Evolutionary conservation across 1,140 invertebrate genomes (phyloP).

Genomic region (Conus ventricosus): DNA sequence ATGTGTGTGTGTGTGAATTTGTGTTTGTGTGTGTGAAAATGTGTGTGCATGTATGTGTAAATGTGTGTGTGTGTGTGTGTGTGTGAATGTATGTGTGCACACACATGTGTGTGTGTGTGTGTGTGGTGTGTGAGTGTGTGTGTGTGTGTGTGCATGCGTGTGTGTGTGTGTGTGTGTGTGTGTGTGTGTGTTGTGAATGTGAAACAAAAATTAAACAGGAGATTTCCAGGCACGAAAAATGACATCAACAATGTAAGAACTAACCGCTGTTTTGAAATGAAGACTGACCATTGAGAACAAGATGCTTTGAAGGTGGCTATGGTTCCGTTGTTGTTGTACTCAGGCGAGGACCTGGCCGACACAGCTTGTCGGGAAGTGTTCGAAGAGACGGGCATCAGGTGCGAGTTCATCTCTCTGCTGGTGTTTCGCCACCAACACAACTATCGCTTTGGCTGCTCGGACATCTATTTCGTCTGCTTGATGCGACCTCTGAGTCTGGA

Average conservation of each 20-base stretch:
- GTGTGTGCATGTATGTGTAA: too few relatives aligned
- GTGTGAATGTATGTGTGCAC: background rate
- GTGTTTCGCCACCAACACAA: conserved; percentile 83
- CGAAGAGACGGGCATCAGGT: conserved; percentile 90
- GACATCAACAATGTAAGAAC: background rate
- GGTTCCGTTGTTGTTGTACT: background rate
- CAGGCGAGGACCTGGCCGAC: conserved; percentile 86
- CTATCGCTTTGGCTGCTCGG: conserved; percentile 86
- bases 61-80: background rate
- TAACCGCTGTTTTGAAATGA: background rate
- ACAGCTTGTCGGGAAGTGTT: conserved; percentile 89
- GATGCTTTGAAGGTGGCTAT: background rate
- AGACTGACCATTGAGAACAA: background rate
- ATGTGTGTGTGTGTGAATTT: too few relatives aligned
- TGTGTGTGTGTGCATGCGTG: too few relatives aligned
- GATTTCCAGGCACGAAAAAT: too few relatives aligned
- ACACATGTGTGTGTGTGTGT: too few relatives aligned
- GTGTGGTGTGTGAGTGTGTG: too few relatives aligned
- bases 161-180: too few relatives aligned
- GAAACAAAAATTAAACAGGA: too few relatives aligned
- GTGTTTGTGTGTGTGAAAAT: too few relatives aligned
- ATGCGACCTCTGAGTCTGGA: conserved; percentile 80
- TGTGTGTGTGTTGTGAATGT: too few relatives aligned
- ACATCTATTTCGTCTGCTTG: conserved; percentile 87
- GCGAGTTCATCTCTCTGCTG: conserved; percentile 85